Conservation (phyloP, 2,888 invertebrate species). For the Bombylius major region DNA sequence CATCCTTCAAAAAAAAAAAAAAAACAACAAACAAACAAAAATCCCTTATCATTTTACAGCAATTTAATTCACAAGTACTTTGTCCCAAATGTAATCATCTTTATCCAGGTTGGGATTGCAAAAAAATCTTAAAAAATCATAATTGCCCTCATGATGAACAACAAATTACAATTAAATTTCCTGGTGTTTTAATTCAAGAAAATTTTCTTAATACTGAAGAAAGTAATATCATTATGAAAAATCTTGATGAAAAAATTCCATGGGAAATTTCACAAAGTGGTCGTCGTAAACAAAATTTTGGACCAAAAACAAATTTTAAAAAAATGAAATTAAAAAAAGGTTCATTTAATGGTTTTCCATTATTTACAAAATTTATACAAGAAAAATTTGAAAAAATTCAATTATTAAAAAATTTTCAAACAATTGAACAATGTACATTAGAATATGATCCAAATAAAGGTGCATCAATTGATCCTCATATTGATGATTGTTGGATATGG, state of each 20-base stretch:
- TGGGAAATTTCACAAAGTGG: conserved; percentile 95
- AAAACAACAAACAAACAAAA: conserved; percentile 1
- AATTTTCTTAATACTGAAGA: conserved; percentile 65
- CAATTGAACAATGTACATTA: conserved; percentile 90
- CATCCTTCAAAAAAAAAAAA: not conserved
- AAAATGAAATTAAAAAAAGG: conserved; percentile 69
- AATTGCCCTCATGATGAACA: conserved; percentile 31
- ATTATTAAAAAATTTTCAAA: conserved; percentile 56
- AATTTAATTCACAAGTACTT: conserved; percentile 53
- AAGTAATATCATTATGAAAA: conserved; percentile 48
- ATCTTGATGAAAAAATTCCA: conserved; percentile 57
- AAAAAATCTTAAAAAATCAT: conserved; percentile 33
- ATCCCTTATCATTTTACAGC: conserved; percentile 29
- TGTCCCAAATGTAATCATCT: conserved; percentile 64
- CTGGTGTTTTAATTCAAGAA: conserved; percentile 53
- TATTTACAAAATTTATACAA: conserved; percentile 64
- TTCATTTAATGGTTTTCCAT: conserved; percentile 78
- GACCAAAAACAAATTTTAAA: conserved; percentile 97
- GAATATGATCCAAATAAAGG: conserved; percentile 82
- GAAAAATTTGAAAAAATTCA: conserved; percentile 51
- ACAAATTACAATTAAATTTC: conserved; percentile 42
- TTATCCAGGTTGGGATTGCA: conserved; percentile 59
- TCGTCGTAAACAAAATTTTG: conserved; percentile 91
- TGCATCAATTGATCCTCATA: conserved; percentile 93
- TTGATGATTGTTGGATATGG: conserved; percentile 99